Evolutionary conservation across 2,113 vertebrate genomes (phyloP), one percentile per base, ranked within the genome.

Genomic region (Dendrocopos noguchii): DNA sequence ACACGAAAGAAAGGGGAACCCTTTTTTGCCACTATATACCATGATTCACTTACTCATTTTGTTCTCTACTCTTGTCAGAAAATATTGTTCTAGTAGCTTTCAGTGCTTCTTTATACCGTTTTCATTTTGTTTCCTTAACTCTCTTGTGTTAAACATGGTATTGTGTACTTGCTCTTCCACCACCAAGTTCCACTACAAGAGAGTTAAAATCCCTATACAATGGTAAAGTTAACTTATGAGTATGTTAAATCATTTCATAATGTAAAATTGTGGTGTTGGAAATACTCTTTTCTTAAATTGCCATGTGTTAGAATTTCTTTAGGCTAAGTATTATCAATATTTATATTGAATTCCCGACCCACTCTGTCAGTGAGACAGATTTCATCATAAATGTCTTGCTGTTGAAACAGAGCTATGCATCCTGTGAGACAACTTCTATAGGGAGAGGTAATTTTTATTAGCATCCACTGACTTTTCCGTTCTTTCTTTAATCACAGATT

Each of bases 401-500:
- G 15, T 55, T 59, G 11, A 4, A 90, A 53, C 6, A 78, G 20
- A 44, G 7, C 52, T 87, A 27, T 67, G n/a, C 29, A 47, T 77
- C 60, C 44, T 87, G 6, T 18, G n/a, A 76, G 44, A 33, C 4
- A 55, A 9, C 10, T 67, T 63, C 42, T 87, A 4, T 20, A 68
- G 60, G 18, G 71, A 67, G 33, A 67, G 20, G 20, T 39, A 39
- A 20, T 52, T 44, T 66, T 47, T 77, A 44, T 66, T 82, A 15
- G 52, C 28, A 42, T 50, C 19, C 47, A 55, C 55, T 91, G 33
- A 74, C 44, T 70, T 70, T 50, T 77, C 27, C 61, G 6, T 86
- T 84, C 44, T 64, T 83, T 95, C 87, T 93, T 87, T 83, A 86
- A 94, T 96, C 24, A 55, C 96, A 99, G 99, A 99, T 36, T 98